A percentile compares a stretch with the other conserved stretches of the same genome.
Evolutionary conservation across 2,113 vertebrate species (phyloP).

Genomic region (Camelus bactrianus): DNA sequence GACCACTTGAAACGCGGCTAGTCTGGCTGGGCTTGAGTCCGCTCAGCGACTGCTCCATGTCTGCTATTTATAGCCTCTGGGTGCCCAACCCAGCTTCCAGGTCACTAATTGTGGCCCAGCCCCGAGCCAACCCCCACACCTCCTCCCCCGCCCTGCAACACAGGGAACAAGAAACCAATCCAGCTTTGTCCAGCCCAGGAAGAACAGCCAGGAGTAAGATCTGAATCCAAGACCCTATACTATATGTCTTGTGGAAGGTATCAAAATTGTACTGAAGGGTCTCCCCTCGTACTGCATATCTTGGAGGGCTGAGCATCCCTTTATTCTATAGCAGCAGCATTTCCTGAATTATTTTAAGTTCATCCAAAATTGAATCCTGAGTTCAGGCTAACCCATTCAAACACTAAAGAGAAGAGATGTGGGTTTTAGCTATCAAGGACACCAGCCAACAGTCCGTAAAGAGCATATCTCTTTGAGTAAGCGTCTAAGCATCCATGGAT

Average conservation of each 20-base stretch:
- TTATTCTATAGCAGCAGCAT: background rate
- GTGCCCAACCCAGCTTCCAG: constrained; percentile 87
- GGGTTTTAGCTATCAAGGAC: background rate
- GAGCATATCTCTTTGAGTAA: background rate
- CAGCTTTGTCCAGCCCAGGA: constrained; percentile 39
- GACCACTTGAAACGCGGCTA: constrained; percentile 90
- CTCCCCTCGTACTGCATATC: background rate
- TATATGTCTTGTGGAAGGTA: background rate
- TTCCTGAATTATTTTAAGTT: background rate
- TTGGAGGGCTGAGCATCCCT: background rate
- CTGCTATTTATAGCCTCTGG: constrained; percentile 85
- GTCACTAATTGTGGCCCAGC: constrained; percentile 81
- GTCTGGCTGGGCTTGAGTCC: constrained; percentile 85
- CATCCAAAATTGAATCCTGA: constrained; percentile 20
- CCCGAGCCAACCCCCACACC: constrained; percentile 79
- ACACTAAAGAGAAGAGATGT: background rate
- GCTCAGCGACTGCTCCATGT: constrained; percentile 82
- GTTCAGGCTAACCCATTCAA: background rate
- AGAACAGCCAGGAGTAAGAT: constrained; percentile 60
- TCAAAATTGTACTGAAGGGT: background rate
- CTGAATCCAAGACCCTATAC: constrained; percentile 67
- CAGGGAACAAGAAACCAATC: constrained; percentile 72
- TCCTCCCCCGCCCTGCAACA: constrained; percentile 58
- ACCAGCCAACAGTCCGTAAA: background rate
- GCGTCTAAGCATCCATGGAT: background rate